Percentiles rank a stretch among this genome's conserved stretches.
These are phyloP conservation scores for Pangasius macronema DNA, from an alignment of 2,797 vertebrate species.

Conservation along the genomic window DNA sequence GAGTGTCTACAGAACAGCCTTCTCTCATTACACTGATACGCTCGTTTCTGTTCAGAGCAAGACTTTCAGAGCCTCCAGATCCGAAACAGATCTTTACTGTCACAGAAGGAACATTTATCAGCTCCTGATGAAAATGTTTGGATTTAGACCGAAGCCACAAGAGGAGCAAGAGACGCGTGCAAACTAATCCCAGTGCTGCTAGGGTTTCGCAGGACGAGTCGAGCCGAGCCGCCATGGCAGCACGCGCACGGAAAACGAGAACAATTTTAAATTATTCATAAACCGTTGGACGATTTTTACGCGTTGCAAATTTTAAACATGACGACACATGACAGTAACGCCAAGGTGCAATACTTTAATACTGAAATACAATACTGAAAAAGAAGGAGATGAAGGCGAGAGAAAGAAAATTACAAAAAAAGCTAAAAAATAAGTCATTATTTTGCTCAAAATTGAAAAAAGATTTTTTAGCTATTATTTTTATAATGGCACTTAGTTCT, in stretches of 20 bases:
- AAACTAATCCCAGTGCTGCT: neutral
- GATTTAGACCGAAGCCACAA: neutral
- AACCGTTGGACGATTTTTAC: too few species aligned
- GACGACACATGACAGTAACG: too few species aligned
- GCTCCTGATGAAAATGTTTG: conserved; percentile 25
- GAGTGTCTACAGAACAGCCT: conserved; percentile 20
- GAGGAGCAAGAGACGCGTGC: neutral
- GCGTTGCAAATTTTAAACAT: neutral
- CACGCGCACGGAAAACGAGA: neutral
- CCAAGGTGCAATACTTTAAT: too few species aligned
- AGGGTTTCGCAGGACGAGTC: neutral
- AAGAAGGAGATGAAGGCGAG: neutral
- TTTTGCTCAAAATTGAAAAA: neutral
- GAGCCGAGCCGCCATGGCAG: neutral
- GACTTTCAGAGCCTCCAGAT: conserved; percentile 9
- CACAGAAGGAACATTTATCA: conserved; percentile 30
- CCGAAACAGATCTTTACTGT: conserved; percentile 33
- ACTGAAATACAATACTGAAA: too few species aligned
- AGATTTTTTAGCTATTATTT: too few species aligned
- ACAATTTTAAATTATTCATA: neutral
- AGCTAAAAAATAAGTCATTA: neutral
- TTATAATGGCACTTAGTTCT: neutral
- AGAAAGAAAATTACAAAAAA: neutral
- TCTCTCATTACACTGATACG: conserved; percentile 46
- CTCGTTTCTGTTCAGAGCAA: neutral